phyloP scores from a whole-genome alignment of 2,888 invertebrate genomes.

The Luperina testacea region DNA sequence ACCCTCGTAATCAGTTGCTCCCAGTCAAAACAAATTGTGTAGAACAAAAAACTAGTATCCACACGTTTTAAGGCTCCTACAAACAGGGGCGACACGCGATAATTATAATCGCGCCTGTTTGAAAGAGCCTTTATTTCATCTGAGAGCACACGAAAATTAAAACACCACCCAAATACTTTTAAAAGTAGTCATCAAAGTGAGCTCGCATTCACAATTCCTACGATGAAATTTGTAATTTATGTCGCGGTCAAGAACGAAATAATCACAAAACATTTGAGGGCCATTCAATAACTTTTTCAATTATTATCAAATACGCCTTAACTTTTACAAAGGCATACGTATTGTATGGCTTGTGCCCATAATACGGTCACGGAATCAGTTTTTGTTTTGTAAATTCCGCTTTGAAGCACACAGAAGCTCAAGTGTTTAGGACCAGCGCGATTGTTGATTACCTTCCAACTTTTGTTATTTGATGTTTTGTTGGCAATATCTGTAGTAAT shows the following conservation, averaged over 20 bases:
- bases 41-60: slow-evolving; percentile 13
- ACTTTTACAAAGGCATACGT: slow-evolving; percentile 67
- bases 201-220: slow-evolving; percentile 38
- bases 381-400: slow-evolving; percentile 61
- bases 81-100: no score
- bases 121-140: no score
- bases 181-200: slow-evolving; percentile 37
- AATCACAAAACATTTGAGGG: slow-evolving; percentile 64
- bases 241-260: slow-evolving; percentile 50
- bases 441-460: slow-evolving; percentile 43
- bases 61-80: no score
- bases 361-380: slow-evolving; percentile 45
- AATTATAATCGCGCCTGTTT: no score
- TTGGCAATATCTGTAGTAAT: slow-evolving; percentile 39
- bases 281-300: slow-evolving; percentile 77
- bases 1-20: no score
- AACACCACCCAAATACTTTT: slow-evolving; percentile 40
- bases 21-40: slow-evolving; percentile 2
- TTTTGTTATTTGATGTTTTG: slow-evolving; percentile 52
- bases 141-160: slow-evolving; percentile 30
- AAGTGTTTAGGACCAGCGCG: slow-evolving; percentile 41
- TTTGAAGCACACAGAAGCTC: slow-evolving; percentile 47
- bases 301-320: slow-evolving; percentile 69
- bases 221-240: slow-evolving; percentile 55
- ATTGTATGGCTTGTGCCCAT: slow-evolving; percentile 48